Base-by-base conservation (phyloP, 2,797 vertebrate species). In the Melanotaenia boesemani region DNA sequence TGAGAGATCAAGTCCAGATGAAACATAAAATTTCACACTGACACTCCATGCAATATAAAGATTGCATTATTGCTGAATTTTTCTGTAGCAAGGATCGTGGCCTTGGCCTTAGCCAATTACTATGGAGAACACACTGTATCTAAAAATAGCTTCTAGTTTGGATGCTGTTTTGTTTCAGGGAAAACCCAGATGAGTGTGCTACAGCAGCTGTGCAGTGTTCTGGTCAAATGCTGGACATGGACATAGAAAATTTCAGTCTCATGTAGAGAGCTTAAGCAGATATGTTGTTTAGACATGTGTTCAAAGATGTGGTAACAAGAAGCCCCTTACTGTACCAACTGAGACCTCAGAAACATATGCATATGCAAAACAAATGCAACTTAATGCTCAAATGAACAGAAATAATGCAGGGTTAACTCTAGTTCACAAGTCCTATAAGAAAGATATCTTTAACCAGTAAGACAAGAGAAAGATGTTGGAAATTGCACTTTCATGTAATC, bases 401-500 rank as follows among this genome's bases (percentile, higher is more conserved):
- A 62, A 69, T 41, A 50, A 65, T 32, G 39, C 65, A 70, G 76
- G 59, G 79, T 83, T 83, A 77, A 63, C 67, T 67, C 54, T 61
- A 30, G 58, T 69, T 67, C 76, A 67, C 22, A 54, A 76, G 60
- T 36, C 52, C 59, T 67, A 61, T 56, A 72, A 37, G 71, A 80
- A 67, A 10, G 63, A 76, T 77, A 69, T 82, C 86, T 89, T 88
- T 67, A 82, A 70, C 77, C 83, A 66, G 66, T 85, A 87, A 91
- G 81, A 85, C 74, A 86, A 88, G 64, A 89, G 83, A 89, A 86
- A 83, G 82, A 80, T 68, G 60, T 74, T 87, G 81, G 86, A 92
- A 94, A 93, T 93, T 85, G 79, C 91, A 89, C 90, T 90, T 90
- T 79, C 59, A 68, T 80, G 83, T 87, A 92, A 94, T 94, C 90